phyloP scores from a whole-genome alignment of 1,140 invertebrate genomes.

The Trissolcus basalis region DNA sequence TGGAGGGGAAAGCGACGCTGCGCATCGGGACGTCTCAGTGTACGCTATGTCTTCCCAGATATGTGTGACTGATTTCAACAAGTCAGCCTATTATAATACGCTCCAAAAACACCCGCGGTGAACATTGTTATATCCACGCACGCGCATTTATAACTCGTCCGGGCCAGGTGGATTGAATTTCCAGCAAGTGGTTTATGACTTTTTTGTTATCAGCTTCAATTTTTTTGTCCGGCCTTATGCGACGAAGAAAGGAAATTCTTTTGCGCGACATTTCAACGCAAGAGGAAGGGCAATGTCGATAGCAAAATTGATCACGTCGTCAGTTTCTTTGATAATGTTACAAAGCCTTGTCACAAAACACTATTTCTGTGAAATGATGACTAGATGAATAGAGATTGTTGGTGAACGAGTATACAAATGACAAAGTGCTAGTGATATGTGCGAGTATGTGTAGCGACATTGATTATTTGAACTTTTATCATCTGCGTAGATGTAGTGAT shows the following conservation, averaged over 20 bases:
- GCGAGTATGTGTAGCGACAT: conserved; percentile 33
- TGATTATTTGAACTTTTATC: conserved; percentile 30
- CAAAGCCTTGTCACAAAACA: conserved; percentile 2
- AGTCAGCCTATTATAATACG: conserved; percentile 67
- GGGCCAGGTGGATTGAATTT: conserved; percentile 26
- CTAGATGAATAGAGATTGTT: conserved; percentile 23
- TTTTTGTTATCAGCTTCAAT: conserved; percentile 26
- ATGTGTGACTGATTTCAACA: conserved; percentile 69
- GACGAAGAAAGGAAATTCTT: not conserved
- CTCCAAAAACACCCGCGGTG: conserved; percentile 63
- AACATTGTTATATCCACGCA: conserved; percentile 68
- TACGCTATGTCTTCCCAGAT: conserved; percentile 66
- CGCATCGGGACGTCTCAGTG: conserved; percentile 65
- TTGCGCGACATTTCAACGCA: not conserved
- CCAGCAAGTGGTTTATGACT: conserved; percentile 34
- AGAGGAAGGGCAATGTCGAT: conserved; percentile 21
- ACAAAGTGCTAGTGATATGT: conserved; percentile 37
- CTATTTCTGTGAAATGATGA: conserved; percentile 18
- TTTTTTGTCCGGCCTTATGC: not conserved
- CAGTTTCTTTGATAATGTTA: conserved; percentile 10
- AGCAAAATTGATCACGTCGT: conserved; percentile 3
- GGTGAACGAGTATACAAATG: conserved; percentile 11
- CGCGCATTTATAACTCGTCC: conserved; percentile 57
- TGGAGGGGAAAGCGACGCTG: conserved; percentile 53
- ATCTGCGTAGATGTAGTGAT: conserved; percentile 16